Evolutionary conservation across 2,888 invertebrate species (phyloP).

Genomic region (Ochropacha duplaris): DNA sequence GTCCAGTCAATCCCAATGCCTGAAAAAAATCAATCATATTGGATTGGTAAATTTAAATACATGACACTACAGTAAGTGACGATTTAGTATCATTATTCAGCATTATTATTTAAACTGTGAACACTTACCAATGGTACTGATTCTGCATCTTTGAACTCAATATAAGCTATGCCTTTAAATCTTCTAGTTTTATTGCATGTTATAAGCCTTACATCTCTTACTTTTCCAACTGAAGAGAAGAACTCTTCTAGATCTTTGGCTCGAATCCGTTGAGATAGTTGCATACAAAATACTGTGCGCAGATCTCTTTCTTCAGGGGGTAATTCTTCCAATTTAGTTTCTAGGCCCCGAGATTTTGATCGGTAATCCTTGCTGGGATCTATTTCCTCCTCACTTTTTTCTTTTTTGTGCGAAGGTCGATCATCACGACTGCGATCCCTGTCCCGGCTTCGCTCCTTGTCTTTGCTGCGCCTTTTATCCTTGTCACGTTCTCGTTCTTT

Average conservation of each 20-base stretch:
- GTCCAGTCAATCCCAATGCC: conserved; percentile 97
- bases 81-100: too few species aligned
- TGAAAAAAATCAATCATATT: conserved; percentile 57
- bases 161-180: conserved; percentile 99
- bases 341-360: conserved; percentile 78
- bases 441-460: conserved; percentile 63
- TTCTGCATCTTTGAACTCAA: conserved; percentile 99
- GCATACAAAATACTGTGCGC: conserved; percentile 99
- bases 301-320: conserved; percentile 99
- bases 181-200: conserved; percentile 99
- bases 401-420: conserved; percentile 51
- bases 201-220: conserved; percentile 98
- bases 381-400: conserved; percentile 57
- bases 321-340: conserved; percentile 87
- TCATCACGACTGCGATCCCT: conserved; percentile 51
- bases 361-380: conserved; percentile 63
- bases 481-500: conserved; percentile 43
- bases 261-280: conserved; percentile 96
- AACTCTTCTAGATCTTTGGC: conserved; percentile 98
- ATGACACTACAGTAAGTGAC: too few species aligned
- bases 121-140: conserved; percentile 94
- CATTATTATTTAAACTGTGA: too few species aligned
- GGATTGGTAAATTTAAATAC: too few species aligned
- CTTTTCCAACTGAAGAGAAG: conserved; percentile 99
- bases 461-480: conserved; percentile 48